These are phyloP conservation scores for Taenaris catops DNA, from an alignment of 2,888 invertebrate species.

Conservation along the genomic window DNA sequence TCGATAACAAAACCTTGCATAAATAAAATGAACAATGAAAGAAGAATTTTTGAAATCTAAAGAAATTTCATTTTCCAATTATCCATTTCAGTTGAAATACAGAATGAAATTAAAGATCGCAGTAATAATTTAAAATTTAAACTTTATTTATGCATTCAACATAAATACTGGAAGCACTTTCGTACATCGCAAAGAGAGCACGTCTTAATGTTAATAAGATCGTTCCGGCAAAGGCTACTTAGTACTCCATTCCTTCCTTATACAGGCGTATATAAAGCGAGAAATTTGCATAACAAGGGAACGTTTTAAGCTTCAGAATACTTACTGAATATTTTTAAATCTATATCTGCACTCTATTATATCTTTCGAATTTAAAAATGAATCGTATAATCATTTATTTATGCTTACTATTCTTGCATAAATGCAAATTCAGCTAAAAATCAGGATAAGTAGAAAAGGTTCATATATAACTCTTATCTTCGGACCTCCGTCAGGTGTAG, in stretches of 20 bases:
- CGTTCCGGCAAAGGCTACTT: slow-evolving; percentile 20
- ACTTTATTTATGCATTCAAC: slow-evolving; percentile 15
- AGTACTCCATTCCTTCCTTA: slow-evolving; percentile 22
- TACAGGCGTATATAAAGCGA: slow-evolving; percentile 20
- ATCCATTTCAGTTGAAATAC: slow-evolving; percentile 1
- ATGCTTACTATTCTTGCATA: too few species aligned
- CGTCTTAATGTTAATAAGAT: slow-evolving; percentile 25
- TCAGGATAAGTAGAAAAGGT: too few species aligned
- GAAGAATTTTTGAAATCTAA: too few species aligned
- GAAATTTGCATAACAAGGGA: slow-evolving; percentile 22
- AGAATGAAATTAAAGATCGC: slow-evolving; percentile 7
- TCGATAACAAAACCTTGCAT: too few species aligned
- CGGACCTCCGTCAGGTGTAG: too few species aligned
- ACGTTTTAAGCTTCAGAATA: slow-evolving; percentile 13
- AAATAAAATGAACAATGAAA: too few species aligned
- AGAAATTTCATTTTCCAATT: neutral
- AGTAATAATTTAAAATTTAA: slow-evolving; percentile 7
- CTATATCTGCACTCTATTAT: neutral
- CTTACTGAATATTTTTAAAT: slow-evolving; percentile 6
- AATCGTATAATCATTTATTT: too few species aligned
- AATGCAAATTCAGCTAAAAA: too few species aligned
- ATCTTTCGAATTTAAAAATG: too few species aligned
- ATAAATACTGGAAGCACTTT: slow-evolving; percentile 18
- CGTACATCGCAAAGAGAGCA: slow-evolving; percentile 16
- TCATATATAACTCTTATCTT: too few species aligned